Evolutionary conservation across 2,797 vertebrate species (phyloP).

Genomic region (Lophius americanus): DNA sequence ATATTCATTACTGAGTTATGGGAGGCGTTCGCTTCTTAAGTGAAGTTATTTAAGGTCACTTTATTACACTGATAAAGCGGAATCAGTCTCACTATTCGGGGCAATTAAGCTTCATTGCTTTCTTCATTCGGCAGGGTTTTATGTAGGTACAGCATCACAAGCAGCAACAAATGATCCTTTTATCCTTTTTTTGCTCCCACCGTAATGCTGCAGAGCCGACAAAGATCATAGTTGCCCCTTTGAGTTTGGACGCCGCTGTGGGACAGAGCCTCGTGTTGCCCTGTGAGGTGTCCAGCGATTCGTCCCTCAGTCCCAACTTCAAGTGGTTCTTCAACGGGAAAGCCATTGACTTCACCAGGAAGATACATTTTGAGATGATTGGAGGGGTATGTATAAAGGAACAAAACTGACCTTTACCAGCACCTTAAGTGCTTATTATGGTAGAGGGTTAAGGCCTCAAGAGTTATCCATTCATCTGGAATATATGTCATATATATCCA

Average conservation of each 20-base stretch:
- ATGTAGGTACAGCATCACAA: conserved; percentile 7
- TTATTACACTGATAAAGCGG: conserved; percentile 61
- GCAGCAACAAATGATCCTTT: conserved; percentile 5
- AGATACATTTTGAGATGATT: conserved; percentile 88
- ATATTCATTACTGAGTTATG: conserved; percentile 68
- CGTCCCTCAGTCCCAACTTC: conserved; percentile 82
- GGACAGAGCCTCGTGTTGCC: conserved; percentile 91
- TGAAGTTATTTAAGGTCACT: conserved; percentile 66
- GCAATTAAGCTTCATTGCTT: conserved; percentile 58
- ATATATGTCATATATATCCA: too few species aligned
- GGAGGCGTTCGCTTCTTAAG: conserved; percentile 39
- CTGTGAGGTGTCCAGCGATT: conserved; percentile 87
- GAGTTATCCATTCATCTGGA: too few species aligned
- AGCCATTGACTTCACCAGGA: conserved; percentile 82
- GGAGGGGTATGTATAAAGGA: conserved; percentile 83
- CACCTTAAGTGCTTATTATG: neutral
- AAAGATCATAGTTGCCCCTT: conserved; percentile 81
- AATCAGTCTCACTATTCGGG: conserved; percentile 46
- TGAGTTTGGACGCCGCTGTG: conserved; percentile 85
- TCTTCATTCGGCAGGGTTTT: conserved; percentile 42
- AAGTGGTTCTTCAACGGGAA: conserved; percentile 89
- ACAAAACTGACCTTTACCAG: neutral
- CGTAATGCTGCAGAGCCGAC: conserved; percentile 82
- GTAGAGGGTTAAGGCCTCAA: too few species aligned
- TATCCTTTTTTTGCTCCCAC: neutral